phyloP scores from a whole-genome alignment of 2,888 invertebrate genomes.

The Sarcophaga carnaria region DNA sequence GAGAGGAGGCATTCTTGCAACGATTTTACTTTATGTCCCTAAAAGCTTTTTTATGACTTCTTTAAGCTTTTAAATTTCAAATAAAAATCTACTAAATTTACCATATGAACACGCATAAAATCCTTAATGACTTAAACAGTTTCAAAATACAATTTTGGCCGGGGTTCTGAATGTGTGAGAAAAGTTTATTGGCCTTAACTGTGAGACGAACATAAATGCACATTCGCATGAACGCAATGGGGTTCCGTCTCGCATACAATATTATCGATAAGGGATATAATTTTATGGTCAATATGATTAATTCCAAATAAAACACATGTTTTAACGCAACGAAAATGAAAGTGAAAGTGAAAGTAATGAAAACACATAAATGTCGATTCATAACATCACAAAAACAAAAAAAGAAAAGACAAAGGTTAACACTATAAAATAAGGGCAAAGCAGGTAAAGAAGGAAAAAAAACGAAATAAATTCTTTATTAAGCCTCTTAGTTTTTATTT shows the following conservation, averaged over 20 bases:
- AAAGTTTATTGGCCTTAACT: neutral
- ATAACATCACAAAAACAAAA: neutral
- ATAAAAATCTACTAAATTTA: too few relatives aligned
- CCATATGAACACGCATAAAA: too few relatives aligned
- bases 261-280: neutral
- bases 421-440: neutral
- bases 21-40: too few relatives aligned
- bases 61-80: too few relatives aligned
- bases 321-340: neutral
- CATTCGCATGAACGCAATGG: neutral
- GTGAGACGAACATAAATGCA: neutral
- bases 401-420: too few relatives aligned
- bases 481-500: slow-evolving; percentile 30
- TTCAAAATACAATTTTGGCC: too few relatives aligned
- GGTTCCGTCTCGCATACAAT: neutral
- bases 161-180: too few relatives aligned
- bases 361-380: neutral
- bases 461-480: too few relatives aligned
- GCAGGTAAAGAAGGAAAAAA: too few relatives aligned
- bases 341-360: neutral
- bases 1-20: too few relatives aligned
- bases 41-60: too few relatives aligned
- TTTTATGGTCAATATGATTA: slow-evolving; percentile 19
- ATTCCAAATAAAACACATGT: slow-evolving; percentile 14
- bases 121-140: too few relatives aligned